A percentile compares a stretch with the other conserved stretches of the same genome.
These are phyloP conservation scores for Eurystomus gularis DNA, from an alignment of 2,113 vertebrate genomes.

Conservation along the genomic window DNA sequence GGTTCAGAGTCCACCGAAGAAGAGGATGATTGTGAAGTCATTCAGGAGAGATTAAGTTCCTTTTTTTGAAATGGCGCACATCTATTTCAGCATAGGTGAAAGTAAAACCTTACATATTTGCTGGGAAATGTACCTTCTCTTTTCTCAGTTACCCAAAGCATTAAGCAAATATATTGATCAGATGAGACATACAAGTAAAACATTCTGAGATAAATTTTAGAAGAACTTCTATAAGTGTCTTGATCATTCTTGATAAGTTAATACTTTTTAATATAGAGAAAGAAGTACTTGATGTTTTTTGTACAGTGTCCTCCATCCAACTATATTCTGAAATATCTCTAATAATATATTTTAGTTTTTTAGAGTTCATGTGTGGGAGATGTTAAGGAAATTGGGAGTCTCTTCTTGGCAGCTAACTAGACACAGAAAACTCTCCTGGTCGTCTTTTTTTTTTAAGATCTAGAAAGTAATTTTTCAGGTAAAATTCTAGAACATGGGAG, in stretches of 20 bases:
- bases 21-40: not conserved
- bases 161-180: not conserved
- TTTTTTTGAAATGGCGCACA: not conserved
- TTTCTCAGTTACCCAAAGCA: not conserved
- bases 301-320: not conserved
- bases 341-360: not conserved
- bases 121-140: not conserved
- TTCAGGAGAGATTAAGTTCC: not conserved
- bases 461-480: not conserved
- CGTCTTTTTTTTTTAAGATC: not conserved
- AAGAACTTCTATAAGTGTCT: not conserved
- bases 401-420: not conserved
- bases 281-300: not conserved
- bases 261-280: not conserved
- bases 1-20: not conserved
- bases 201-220: not conserved
- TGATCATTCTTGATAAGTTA: not conserved
- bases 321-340: not conserved
- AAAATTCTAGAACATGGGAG: not conserved
- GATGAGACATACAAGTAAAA: not conserved
- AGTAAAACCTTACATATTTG: not conserved
- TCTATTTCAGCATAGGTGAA: not conserved
- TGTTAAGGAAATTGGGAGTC: not conserved
- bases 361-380: not conserved
- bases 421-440: not conserved